Conservation (phyloP, 2,797 vertebrate genomes). For the Ctenochaetus hawaiiensis region DNA sequence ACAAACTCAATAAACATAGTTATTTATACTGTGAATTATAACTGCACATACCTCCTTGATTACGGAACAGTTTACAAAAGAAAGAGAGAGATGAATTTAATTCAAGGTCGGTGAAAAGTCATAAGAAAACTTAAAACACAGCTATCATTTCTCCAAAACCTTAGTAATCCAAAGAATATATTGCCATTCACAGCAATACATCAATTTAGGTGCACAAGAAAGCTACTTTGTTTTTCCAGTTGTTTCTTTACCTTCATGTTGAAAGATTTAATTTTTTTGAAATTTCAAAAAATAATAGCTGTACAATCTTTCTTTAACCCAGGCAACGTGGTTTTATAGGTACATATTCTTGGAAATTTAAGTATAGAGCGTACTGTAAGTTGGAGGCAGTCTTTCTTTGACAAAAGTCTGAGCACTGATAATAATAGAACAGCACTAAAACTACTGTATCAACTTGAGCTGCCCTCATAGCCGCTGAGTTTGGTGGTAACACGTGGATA, state of each 20-base stretch:
- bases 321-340: too few species aligned
- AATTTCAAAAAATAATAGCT: background rate
- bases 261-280: background rate
- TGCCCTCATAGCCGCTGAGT: background rate
- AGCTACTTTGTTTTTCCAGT: background rate
- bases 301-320: background rate
- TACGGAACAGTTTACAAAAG: background rate
- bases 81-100: background rate
- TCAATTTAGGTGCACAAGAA: background rate
- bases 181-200: background rate
- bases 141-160: constrained; percentile 20
- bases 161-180: constrained; percentile 9
- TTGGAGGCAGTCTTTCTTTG: background rate
- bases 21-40: background rate
- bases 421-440: constrained; percentile 11
- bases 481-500: background rate
- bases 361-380: background rate
- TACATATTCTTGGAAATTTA: too few species aligned
- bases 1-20: too few species aligned
- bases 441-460: background rate
- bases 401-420: background rate
- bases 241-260: background rate
- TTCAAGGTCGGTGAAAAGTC: constrained; percentile 13
- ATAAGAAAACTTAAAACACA: background rate
- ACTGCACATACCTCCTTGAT: background rate